Evolutionary conservation across 2,888 invertebrate genomes (phyloP).

Genomic region (Meliscaeva auricollis): DNA sequence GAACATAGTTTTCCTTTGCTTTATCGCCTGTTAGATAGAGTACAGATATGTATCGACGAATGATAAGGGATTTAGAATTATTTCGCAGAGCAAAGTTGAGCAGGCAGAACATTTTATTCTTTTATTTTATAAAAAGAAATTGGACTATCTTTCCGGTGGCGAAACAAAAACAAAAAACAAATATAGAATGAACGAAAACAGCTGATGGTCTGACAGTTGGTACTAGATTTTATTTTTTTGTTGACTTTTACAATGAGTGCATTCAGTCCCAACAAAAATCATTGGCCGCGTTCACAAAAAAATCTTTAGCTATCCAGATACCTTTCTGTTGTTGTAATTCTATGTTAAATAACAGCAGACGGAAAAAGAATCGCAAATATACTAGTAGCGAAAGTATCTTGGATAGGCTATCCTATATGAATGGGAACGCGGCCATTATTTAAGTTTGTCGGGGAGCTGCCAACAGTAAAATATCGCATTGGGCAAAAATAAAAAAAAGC

Average conservation of each 20-base stretch:
- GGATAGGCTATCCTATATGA: too few species aligned
- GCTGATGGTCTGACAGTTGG: conserved; percentile 15
- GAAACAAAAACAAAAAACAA: neutral
- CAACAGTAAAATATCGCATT: too few species aligned
- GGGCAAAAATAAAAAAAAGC: too few species aligned
- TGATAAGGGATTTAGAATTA: neutral
- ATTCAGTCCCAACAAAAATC: neutral
- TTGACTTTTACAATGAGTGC: neutral
- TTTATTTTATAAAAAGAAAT: conserved; percentile 1
- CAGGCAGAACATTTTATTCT: conserved; percentile 49
- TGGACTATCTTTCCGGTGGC: neutral
- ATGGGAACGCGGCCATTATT: too few species aligned
- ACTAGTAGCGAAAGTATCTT: too few species aligned
- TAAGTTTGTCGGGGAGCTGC: too few species aligned
- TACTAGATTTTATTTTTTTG: neutral
- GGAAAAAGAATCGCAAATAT: too few species aligned
- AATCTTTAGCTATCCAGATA: too few species aligned
- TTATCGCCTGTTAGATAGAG: conserved; percentile 88
- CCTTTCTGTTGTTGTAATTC: too few species aligned
- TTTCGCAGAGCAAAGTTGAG: conserved; percentile 15
- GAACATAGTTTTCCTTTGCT: conserved; percentile 88
- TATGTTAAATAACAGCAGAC: too few species aligned
- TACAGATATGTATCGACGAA: conserved; percentile 78
- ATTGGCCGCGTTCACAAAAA: too few species aligned
- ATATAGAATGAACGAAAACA: too few species aligned